Conservation (phyloP, 2,888 invertebrate genomes). For the Drosophila bunnanda region DNA sequence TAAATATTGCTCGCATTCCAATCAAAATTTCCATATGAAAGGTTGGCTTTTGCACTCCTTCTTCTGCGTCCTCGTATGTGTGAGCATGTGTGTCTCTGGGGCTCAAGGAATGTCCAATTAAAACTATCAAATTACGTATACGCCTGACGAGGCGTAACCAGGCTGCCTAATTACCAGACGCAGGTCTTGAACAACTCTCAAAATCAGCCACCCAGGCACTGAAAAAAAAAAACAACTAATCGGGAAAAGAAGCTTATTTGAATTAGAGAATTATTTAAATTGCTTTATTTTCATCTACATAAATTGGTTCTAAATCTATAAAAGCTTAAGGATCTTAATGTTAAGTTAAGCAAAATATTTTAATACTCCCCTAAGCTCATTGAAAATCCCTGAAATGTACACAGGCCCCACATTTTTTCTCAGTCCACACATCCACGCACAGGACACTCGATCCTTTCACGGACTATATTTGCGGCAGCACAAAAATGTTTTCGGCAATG, state of each 20-base stretch:
- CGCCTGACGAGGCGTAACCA: slow-evolving; percentile 36
- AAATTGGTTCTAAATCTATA: no score
- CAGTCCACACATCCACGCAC: slow-evolving; percentile 13
- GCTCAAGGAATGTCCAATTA: slow-evolving; percentile 65
- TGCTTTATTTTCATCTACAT: background rate
- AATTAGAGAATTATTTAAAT: background rate
- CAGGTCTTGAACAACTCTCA: slow-evolving; percentile 34
- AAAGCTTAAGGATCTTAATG: background rate
- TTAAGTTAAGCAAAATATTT: background rate
- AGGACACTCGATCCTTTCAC: slow-evolving; percentile 16
- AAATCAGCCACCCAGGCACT: slow-evolving; percentile 7
- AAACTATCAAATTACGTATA: slow-evolving; percentile 75
- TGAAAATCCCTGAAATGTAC: background rate
- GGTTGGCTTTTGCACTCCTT: background rate
- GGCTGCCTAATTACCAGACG: slow-evolving; percentile 59
- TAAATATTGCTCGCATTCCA: slow-evolving; percentile 51
- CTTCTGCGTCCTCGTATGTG: background rate
- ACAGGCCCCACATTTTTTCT: slow-evolving; percentile 12
- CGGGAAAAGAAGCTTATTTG: rapidly evolving
- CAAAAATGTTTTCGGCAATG: slow-evolving; percentile 64
- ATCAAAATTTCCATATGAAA: slow-evolving; percentile 62
- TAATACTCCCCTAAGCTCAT: background rate
- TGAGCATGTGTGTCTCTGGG: slow-evolving; percentile 12
- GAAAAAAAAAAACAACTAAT: slow-evolving; percentile 22
- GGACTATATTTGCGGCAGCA: slow-evolving; percentile 58